Base-by-base conservation (phyloP, 2,797 vertebrate species). In the Chaetophractus vellerosus region DNA sequence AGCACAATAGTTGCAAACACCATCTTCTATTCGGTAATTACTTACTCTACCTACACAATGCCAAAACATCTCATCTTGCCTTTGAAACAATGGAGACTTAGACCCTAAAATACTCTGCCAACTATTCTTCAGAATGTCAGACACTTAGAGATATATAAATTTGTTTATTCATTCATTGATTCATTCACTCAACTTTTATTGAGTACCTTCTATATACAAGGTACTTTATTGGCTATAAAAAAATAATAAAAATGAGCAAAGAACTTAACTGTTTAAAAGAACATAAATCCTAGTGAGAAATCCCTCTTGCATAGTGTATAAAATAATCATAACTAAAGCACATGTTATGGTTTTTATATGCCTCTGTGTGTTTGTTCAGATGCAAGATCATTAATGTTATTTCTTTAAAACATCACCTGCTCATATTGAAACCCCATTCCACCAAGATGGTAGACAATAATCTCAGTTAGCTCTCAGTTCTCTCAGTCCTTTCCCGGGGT, bases 41-140 rank as follows among this genome's bases (percentile, higher is more conserved):
- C 12, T 89, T 45, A 55, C 4, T 74, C 24, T 85, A 26, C 26
- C 8, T 57, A 61, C 2, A 79, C 14, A 76, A 55, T 23, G 1
- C 16, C 45, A 95, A 79, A 79, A 66, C 24, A 57, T 63, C 36
- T 21, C 84, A 48, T 88, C 48, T 88, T 74, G 81, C 19, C 55
- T 45, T 11, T 81, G 9, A 4, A 19, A 90, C 68, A 64, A 45
- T 26, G 3, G 41, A 48, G 28, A 90, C 78, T 50, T 57, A 48
- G 19, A 45, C 6, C 71, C 21, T 66, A 31, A 89, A 80, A 24
- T 72, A 66, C 33, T 12, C 48, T 55, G 5, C 9, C 26, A 79
- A 5, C 6, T 24, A 31, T 64, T 74, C 64, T 76, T 55, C 48
- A 88, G 18, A 84, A 78, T 94, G 55, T 74, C 66, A 63, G 14